Percentiles rank a stretch among this genome's conserved stretches.
Evolutionary conservation across 2,888 invertebrate species (phyloP).

Genomic region (Spilosoma lubricipeda): DNA sequence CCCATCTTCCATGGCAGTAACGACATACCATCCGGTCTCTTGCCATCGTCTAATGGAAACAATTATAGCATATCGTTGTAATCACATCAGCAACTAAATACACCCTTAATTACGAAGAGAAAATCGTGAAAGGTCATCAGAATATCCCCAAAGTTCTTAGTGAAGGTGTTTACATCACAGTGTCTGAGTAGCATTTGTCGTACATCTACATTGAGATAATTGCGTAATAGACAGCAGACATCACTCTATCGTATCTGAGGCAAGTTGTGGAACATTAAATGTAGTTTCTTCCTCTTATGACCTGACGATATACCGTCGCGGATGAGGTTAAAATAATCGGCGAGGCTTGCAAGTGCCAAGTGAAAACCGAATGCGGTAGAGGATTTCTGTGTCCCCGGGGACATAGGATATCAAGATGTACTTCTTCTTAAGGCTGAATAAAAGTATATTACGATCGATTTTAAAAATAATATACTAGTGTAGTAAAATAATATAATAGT

Average conservation of each 20-base stretch:
- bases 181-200: slow-evolving; percentile 49
- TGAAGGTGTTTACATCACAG: slow-evolving; percentile 41
- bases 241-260: slow-evolving; percentile 50
- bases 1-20: no score
- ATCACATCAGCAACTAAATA: neutral
- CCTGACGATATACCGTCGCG: neutral
- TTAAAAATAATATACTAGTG: no score
- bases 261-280: slow-evolving; percentile 53
- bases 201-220: slow-evolving; percentile 48
- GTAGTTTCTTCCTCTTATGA: slow-evolving; percentile 14
- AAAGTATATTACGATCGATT: no score
- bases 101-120: neutral
- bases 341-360: no score
- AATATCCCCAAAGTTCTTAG: slow-evolving; percentile 11
- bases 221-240: slow-evolving; percentile 51
- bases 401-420: no score
- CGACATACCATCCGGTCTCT: no score
- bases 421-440: no score
- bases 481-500: no score
- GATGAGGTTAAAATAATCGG: no score
- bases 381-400: no score
- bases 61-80: neutral
- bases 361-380: no score
- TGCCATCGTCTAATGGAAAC: no score
- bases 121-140: slow-evolving; percentile 24